These are phyloP conservation scores for Carettochelys insculpta DNA, from an alignment of 2,113 vertebrate genomes.

Conservation along the genomic window DNA sequence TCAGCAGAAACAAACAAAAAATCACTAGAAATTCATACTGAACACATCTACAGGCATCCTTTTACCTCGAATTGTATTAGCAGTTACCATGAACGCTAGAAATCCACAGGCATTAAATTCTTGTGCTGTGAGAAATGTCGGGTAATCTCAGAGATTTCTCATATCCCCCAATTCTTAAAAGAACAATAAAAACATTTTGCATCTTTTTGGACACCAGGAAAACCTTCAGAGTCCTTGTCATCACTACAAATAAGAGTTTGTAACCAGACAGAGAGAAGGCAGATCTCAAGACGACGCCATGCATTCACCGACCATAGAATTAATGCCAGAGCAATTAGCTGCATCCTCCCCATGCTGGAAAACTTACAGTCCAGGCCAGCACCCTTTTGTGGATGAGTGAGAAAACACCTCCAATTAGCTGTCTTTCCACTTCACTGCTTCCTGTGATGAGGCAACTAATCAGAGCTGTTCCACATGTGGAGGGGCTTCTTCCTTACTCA, in stretches of 20 bases:
- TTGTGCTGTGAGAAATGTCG: neutral
- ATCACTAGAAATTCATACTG: neutral
- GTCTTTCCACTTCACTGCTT: neutral
- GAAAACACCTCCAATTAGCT: neutral
- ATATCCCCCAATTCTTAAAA: neutral
- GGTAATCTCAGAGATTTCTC: neutral
- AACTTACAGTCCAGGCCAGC: no score
- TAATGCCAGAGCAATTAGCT: neutral
- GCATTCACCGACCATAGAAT: neutral
- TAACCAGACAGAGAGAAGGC: neutral
- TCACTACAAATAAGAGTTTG: neutral
- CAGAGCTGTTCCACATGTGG: neutral
- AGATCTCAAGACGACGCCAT: neutral
- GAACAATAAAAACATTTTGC: neutral
- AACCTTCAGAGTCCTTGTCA: constrained; percentile 36
- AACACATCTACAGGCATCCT: neutral
- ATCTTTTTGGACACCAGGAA: constrained; percentile 30
- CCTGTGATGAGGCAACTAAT: neutral
- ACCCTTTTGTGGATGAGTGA: neutral
- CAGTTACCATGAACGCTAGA: neutral
- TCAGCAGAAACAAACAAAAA: neutral
- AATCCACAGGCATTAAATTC: neutral
- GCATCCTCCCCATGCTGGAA: neutral
- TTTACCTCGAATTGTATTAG: neutral
- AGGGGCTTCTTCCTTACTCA: neutral